Percentiles rank a stretch among this genome's conserved stretches.
phyloP scores from a whole-genome alignment of 2,113 vertebrate species.

The Ailurus styani region DNA sequence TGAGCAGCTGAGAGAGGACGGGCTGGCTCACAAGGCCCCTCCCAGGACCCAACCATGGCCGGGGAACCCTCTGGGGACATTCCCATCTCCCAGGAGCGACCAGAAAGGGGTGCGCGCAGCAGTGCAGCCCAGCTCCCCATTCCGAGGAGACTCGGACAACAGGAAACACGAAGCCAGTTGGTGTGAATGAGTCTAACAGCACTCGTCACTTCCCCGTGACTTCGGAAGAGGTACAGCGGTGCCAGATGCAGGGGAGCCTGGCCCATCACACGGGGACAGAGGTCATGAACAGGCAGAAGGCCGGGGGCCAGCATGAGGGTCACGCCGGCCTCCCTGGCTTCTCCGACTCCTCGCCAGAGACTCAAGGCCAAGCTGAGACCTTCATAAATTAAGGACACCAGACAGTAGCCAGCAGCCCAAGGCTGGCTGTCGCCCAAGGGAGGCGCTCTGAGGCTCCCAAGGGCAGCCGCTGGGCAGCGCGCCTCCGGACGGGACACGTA shows the following conservation, averaged over 20 bases:
- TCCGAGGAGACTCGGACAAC: background rate
- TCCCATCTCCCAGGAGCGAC: background rate
- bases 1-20: background rate
- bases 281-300: background rate
- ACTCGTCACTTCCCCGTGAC: background rate
- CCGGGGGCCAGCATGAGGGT: background rate
- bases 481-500: background rate
- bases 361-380: background rate
- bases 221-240: background rate
- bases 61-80: background rate
- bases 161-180: background rate
- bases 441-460: rapidly evolving
- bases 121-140: background rate
- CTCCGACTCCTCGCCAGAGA: background rate
- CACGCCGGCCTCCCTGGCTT: background rate
- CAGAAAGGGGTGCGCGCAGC: background rate
- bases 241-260: background rate
- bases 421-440: background rate
- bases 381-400: background rate
- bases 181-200: background rate
- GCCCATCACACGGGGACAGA: background rate
- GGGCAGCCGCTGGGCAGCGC: background rate
- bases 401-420: too few species aligned
- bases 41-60: constrained; percentile 22
- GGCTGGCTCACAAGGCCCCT: constrained; percentile 33